phyloP scores from a whole-genome alignment of 2,888 invertebrate genomes.

The Lochmaea crataegi region DNA sequence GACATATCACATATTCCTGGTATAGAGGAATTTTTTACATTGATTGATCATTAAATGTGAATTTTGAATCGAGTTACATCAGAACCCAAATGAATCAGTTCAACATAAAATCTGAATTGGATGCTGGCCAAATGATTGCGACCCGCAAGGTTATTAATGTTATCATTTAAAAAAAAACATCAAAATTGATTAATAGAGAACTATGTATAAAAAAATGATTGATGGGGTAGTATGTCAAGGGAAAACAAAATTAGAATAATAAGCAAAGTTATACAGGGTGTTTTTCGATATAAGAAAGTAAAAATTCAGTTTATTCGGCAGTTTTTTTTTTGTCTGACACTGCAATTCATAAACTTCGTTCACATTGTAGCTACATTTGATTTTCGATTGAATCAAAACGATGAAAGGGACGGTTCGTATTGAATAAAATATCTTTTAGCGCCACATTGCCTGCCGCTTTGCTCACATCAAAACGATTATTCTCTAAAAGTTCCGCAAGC shows the following conservation, averaged over 20 bases:
- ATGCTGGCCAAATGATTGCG: background rate
- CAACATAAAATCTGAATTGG: background rate
- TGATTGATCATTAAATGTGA: background rate
- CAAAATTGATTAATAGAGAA: background rate
- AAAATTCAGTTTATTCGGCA: too few species aligned
- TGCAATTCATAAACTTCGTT: background rate
- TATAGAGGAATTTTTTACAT: background rate
- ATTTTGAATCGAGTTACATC: background rate
- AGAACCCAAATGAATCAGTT: background rate
- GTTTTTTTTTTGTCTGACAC: background rate
- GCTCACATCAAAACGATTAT: conserved; percentile 2
- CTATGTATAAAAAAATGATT: background rate
- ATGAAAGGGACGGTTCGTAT: background rate
- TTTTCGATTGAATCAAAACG: conserved; percentile 6
- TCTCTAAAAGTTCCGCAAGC: conserved; percentile 13
- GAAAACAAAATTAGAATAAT: conserved; percentile 9
- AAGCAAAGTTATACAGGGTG: background rate
- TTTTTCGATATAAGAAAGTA: too few species aligned
- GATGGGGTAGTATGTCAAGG: background rate
- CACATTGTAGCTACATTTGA: background rate
- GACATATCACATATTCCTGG: too few species aligned
- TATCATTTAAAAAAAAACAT: conserved; percentile 1
- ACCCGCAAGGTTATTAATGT: background rate
- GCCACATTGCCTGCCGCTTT: conserved; percentile 11
- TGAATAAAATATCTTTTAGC: conserved; percentile 7